Percentiles rank a stretch among this genome's conserved stretches.
phyloP scores from a whole-genome alignment of 2,888 invertebrate species.

The Carpatolechia fugitivella region DNA sequence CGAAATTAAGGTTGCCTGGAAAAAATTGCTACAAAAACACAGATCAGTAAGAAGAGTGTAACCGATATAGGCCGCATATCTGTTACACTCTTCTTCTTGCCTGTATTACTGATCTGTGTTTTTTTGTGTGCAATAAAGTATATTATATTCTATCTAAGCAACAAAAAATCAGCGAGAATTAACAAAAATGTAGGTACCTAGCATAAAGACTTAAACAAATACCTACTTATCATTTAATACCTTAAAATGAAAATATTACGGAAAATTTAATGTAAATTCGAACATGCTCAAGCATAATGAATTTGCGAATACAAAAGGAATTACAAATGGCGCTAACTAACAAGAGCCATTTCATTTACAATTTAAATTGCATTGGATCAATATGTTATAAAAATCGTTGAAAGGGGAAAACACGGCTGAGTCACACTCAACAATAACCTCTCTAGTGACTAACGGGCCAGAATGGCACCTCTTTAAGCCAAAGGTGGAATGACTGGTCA shows the following conservation, averaged over 20 bases:
- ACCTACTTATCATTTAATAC: too few species aligned
- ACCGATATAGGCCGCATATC: too few species aligned
- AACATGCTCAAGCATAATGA: slow-evolving; percentile 2
- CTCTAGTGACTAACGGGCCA: slow-evolving; percentile 3
- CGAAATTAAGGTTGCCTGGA: too few species aligned
- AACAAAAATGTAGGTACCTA: too few species aligned
- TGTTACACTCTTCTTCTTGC: too few species aligned
- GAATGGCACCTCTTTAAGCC: slow-evolving; percentile 1
- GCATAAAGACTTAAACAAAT: too few species aligned
- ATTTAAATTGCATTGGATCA: slow-evolving; percentile 7
- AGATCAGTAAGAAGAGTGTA: too few species aligned
- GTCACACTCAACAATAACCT: slow-evolving; percentile 7
- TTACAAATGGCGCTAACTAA: slow-evolving; percentile 4
- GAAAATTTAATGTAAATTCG: slow-evolving; percentile 4
- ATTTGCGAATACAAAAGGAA: slow-evolving; percentile 4
- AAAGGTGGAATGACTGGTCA: slow-evolving; percentile 5
- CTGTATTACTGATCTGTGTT: too few species aligned
- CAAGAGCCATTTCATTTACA: slow-evolving; percentile 1
- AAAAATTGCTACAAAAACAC: too few species aligned
- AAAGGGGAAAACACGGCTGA: slow-evolving; percentile 12
- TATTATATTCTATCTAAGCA: too few species aligned
- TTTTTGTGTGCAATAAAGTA: too few species aligned
- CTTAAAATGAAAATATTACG: background rate
- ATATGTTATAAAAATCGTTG: background rate
- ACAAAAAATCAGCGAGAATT: too few species aligned